Evolutionary conservation across 2,888 invertebrate genomes (phyloP).

Genomic region (Brenthis daphne): DNA sequence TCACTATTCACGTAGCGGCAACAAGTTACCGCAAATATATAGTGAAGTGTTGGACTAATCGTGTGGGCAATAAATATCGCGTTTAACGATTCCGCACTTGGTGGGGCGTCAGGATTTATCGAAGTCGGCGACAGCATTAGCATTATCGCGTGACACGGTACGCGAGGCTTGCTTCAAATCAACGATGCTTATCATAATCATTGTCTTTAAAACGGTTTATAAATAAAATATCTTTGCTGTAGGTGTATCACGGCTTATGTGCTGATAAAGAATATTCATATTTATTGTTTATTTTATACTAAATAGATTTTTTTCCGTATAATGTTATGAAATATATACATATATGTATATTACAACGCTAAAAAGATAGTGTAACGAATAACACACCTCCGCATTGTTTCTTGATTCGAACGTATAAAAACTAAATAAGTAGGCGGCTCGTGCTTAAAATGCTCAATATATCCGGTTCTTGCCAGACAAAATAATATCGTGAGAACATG

Average conservation of each 20-base stretch:
- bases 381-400: background rate
- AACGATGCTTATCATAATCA: conserved; percentile 14
- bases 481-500: conserved; percentile 9
- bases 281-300: background rate
- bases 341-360: no score
- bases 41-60: conserved; percentile 23
- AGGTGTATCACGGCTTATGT: background rate
- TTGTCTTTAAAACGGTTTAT: background rate
- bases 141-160: conserved; percentile 24
- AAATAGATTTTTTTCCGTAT: no score
- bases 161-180: conserved; percentile 8
- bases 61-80: conserved; percentile 28
- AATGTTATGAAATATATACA: no score
- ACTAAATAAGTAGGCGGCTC: background rate
- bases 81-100: conserved; percentile 28
- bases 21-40: conserved; percentile 30
- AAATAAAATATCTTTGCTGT: background rate
- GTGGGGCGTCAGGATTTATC: conserved; percentile 23
- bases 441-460: background rate
- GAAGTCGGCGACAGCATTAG: conserved; percentile 20
- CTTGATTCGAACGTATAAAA: background rate
- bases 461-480: conserved; percentile 17
- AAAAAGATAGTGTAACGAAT: background rate
- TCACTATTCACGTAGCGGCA: conserved; percentile 24
- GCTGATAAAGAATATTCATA: background rate